These are phyloP conservation scores for Buceros bicornis DNA, from an alignment of 2,797 vertebrate genomes.

Conservation along the genomic window DNA sequence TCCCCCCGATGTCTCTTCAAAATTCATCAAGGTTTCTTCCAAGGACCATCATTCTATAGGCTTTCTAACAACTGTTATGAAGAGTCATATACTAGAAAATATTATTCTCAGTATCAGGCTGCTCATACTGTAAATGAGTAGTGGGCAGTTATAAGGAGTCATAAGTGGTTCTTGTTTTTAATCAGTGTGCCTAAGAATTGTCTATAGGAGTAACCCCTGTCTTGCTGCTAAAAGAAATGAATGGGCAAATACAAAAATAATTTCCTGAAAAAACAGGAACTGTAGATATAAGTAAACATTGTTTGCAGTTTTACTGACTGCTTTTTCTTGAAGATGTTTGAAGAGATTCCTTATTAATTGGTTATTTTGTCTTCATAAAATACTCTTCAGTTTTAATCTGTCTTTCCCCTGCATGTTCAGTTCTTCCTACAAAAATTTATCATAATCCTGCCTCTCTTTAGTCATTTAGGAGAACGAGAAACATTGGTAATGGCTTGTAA, in stretches of 20 bases:
- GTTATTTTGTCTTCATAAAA: background rate
- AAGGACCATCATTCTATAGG: background rate
- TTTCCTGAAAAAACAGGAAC: background rate
- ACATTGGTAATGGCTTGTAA: background rate
- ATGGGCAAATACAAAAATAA: background rate
- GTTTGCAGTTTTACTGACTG: background rate
- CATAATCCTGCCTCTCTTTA: background rate
- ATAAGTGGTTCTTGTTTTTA: background rate
- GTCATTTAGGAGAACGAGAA: background rate
- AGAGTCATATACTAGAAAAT: background rate
- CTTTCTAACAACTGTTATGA: background rate
- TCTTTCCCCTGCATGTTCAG: background rate
- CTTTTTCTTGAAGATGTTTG: background rate
- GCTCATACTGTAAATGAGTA: background rate
- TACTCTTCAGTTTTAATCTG: background rate
- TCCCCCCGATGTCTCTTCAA: background rate
- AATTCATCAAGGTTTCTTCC: background rate
- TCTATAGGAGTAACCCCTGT: background rate
- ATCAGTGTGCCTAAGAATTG: background rate
- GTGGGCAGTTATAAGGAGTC: background rate
- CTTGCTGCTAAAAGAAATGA: background rate
- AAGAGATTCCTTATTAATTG: background rate
- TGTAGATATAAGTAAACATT: background rate
- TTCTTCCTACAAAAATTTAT: background rate
- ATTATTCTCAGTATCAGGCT: background rate